Evolutionary conservation across 2,113 vertebrate species (phyloP).

Genomic region (Butorides virescens): DNA sequence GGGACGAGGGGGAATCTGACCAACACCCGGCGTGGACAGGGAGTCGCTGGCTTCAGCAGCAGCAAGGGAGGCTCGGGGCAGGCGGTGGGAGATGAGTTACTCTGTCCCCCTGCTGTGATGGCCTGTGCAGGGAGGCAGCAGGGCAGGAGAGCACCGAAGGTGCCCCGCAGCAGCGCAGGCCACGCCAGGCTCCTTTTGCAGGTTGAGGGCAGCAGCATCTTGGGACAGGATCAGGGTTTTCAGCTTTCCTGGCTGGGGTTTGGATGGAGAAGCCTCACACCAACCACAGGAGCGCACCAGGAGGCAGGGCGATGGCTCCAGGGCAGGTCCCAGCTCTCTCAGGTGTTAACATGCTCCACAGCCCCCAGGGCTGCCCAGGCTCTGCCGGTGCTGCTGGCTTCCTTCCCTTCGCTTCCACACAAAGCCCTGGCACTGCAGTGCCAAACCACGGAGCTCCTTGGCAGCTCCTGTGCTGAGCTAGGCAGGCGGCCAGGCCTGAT

Average conservation of each 20-base stretch:
- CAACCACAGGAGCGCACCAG: not conserved
- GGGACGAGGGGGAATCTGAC: not conserved
- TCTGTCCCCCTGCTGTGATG: fast-evolving
- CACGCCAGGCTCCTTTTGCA: not conserved
- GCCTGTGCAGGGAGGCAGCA: not conserved
- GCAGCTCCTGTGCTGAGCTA: conserved; percentile 45
- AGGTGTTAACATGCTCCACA: conserved; percentile 49
- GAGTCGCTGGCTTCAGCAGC: not conserved
- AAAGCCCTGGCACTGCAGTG: conserved; percentile 32
- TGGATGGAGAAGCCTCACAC: not conserved
- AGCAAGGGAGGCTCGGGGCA: not conserved
- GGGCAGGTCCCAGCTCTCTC: conserved; percentile 40
- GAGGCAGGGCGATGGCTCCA: conserved; percentile 1
- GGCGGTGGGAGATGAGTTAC: not conserved
- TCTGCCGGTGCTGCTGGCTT: conserved; percentile 62
- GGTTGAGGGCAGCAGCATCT: not conserved
- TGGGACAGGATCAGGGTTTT: not conserved
- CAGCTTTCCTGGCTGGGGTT: not conserved
- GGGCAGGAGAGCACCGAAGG: not conserved
- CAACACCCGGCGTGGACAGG: fast-evolving
- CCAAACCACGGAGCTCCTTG: conserved; percentile 29
- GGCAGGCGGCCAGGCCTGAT: not conserved
- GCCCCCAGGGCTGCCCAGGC: conserved; percentile 61
- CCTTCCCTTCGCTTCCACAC: conserved; percentile 41
- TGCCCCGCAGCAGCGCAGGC: not conserved